Evolutionary conservation across 2,113 vertebrate genomes (phyloP).

Genomic region (Cnemophilus loriae): DNA sequence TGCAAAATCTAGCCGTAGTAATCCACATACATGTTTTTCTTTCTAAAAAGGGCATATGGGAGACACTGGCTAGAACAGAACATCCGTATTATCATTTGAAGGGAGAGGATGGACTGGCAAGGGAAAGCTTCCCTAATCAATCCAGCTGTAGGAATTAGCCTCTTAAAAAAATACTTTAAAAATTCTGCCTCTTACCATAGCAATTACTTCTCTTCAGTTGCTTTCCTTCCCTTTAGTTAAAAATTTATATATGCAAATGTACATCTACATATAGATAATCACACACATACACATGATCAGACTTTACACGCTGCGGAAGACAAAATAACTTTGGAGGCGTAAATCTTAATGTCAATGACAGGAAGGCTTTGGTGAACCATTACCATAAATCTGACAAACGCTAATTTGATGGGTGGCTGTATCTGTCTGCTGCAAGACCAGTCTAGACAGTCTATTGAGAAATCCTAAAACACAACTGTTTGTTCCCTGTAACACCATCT

Average conservation of each 20-base stretch:
- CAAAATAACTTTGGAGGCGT: constrained; percentile 82
- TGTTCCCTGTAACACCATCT: constrained; percentile 97
- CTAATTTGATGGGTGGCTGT: constrained; percentile 99
- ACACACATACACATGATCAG: constrained; percentile 56
- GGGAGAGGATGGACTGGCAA: not conserved
- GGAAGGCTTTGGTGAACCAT: constrained; percentile 97
- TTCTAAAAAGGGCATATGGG: constrained; percentile 79
- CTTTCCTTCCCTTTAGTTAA: constrained; percentile 23
- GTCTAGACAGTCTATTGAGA: constrained; percentile 99
- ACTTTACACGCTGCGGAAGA: constrained; percentile 73
- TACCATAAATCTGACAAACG: constrained; percentile 99
- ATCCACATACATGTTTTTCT: constrained; percentile 85
- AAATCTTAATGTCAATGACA: constrained; percentile 99
- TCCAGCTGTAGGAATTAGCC: constrained; percentile 28
- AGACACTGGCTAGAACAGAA: constrained; percentile 66
- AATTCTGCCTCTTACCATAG: constrained; percentile 32
- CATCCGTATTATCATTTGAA: constrained; percentile 68
- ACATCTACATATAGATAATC: constrained; percentile 12
- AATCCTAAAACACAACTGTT: constrained; percentile 93
- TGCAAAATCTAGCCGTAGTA: constrained; percentile 73
- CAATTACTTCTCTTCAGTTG: constrained; percentile 56
- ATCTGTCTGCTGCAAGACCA: constrained; percentile 98
- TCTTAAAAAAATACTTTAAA: constrained; percentile 25
- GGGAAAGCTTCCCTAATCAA: constrained; percentile 58
- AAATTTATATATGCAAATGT: constrained; percentile 45